Conservation (phyloP, 1,140 invertebrate genomes). For the Rhyacophila brunnea region DNA sequence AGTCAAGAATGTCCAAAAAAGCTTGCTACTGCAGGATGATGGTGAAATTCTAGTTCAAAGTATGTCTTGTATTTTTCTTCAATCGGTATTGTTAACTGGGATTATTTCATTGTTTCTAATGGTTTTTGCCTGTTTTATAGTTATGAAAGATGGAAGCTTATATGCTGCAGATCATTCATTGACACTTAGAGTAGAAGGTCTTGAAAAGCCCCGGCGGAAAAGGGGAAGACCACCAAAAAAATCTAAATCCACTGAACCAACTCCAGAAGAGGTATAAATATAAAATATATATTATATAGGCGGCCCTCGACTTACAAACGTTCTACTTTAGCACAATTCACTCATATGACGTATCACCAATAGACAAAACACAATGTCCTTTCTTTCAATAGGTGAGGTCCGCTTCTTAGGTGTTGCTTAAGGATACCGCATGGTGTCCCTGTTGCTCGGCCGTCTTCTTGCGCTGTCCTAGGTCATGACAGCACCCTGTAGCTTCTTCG, state of each 20-base stretch:
- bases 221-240: slow-evolving; percentile 70
- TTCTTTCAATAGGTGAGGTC: no score
- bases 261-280: slow-evolving; percentile 46
- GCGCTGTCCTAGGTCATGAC: no score
- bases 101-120: not conserved
- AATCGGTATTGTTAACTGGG: not conserved
- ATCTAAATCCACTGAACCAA: slow-evolving; percentile 47
- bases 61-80: slow-evolving; percentile 1
- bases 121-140: slow-evolving; percentile 11
- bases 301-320: no score
- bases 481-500: no score
- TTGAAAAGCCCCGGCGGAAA: slow-evolving; percentile 65
- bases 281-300: no score
- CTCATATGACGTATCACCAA: no score
- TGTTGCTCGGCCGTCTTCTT: no score
- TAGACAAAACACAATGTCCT: no score
- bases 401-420: no score
- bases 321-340: no score
- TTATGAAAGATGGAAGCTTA: slow-evolving; percentile 30
- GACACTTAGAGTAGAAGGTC: slow-evolving; percentile 57
- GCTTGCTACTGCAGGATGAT: slow-evolving; percentile 7
- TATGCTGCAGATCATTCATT: slow-evolving; percentile 44
- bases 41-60: slow-evolving; percentile 21
- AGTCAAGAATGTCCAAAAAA: slow-evolving; percentile 4
- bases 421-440: no score